phyloP scores from a whole-genome alignment of 1,140 invertebrate species.

The Temnothorax nylanderi region DNA sequence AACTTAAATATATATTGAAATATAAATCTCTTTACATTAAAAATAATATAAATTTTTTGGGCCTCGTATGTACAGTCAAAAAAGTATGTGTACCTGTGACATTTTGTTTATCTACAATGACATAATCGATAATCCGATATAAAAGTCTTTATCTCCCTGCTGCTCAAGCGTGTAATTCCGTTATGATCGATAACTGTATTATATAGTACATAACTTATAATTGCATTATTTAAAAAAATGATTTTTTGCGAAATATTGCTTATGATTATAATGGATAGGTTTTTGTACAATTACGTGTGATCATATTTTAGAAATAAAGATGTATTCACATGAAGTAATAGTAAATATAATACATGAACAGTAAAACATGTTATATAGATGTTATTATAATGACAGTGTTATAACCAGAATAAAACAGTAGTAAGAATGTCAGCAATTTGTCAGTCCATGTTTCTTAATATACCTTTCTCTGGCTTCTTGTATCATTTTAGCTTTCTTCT shows the following conservation, averaged over 20 bases:
- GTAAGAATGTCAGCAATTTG: constrained; percentile 80
- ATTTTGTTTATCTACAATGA: constrained; percentile 8
- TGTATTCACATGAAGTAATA: constrained; percentile 80
- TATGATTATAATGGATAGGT: constrained; percentile 56
- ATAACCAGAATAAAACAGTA: constrained; percentile 68
- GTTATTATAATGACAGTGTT: constrained; percentile 67
- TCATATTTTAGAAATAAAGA: constrained; percentile 78
- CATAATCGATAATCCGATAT: constrained; percentile 5
- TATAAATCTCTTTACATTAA: neutral
- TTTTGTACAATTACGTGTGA: constrained; percentile 56
- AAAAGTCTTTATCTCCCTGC: constrained; percentile 30
- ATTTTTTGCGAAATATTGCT: neutral
- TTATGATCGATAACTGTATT: neutral
- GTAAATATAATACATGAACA: constrained; percentile 82
- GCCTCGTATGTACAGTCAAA: neutral
- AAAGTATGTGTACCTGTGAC: neutral
- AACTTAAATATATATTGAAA: neutral
- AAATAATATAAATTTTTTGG: neutral
- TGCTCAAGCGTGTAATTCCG: neutral
- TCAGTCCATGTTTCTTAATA: constrained; percentile 91
- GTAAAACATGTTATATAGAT: constrained; percentile 76
- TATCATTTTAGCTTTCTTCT: constrained; percentile 92
- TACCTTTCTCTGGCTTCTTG: constrained; percentile 91
- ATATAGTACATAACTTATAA: constrained; percentile 14
- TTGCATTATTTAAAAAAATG: constrained; percentile 13